A percentile compares a stretch with the other conserved stretches of the same genome.
phyloP scores from a whole-genome alignment of 2,888 invertebrate genomes.

The Axea sp. region DNA sequence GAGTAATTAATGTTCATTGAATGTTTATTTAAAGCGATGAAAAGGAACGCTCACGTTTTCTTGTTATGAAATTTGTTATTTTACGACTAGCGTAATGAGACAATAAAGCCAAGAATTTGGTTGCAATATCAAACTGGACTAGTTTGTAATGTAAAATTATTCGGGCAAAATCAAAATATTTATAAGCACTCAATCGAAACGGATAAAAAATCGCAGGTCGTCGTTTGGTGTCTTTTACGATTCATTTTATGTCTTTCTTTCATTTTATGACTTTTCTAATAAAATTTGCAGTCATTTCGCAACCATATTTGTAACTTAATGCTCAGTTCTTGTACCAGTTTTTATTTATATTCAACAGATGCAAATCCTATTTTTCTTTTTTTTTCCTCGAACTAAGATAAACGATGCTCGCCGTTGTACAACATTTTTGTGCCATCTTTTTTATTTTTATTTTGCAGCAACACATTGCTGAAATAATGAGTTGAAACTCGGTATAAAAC shows the following conservation, averaged over 20 bases:
- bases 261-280: conserved; percentile 40
- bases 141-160: conserved; percentile 3
- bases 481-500: neutral
- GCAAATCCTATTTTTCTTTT: conserved; percentile 1
- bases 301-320: conserved; percentile 39
- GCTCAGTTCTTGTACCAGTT: conserved; percentile 1
- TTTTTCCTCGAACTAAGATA: neutral
- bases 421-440: too few species aligned
- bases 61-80: neutral
- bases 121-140: conserved; percentile 10
- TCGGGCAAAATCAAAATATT: conserved; percentile 10
- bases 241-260: conserved; percentile 24
- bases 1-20: neutral
- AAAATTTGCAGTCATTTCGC: conserved; percentile 37
- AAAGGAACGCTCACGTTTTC: neutral
- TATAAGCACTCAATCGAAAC: conserved; percentile 6
- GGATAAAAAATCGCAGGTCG: conserved; percentile 19
- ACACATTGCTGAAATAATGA: neutral
- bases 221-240: conserved; percentile 31
- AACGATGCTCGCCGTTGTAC: too few species aligned
- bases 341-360: conserved; percentile 35
- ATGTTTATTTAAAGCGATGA: neutral
- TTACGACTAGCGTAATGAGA: neutral
- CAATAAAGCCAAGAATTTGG: conserved; percentile 4
- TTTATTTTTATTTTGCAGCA: conserved; percentile 1